phyloP scores from a whole-genome alignment of 1,140 invertebrate genomes.

The Drosophila setifemur region DNA sequence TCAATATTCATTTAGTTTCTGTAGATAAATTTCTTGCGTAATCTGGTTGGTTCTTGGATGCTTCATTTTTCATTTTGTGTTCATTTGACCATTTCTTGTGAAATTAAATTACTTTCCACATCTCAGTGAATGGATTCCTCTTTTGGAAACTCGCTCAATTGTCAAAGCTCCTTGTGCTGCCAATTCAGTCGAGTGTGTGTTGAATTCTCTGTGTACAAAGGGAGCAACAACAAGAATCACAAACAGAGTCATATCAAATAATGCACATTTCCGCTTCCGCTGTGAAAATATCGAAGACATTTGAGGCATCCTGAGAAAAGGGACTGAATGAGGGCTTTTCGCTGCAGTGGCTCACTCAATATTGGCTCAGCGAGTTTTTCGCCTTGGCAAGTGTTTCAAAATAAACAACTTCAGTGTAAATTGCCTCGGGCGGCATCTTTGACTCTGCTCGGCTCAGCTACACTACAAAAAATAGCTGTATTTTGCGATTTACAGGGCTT shows the following conservation, averaged over 20 bases:
- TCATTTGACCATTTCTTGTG: neutral
- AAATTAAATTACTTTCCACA: conserved; percentile 36
- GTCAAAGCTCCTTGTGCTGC: conserved; percentile 15
- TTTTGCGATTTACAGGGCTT: too few relatives aligned
- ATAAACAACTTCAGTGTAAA: conserved; percentile 78
- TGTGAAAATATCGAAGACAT: conserved; percentile 48
- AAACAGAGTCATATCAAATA: conserved; percentile 58
- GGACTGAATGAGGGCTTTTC: neutral
- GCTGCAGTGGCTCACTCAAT: conserved; percentile 32
- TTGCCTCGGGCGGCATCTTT: conserved; percentile 53
- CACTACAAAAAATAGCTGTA: neutral
- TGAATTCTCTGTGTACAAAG: neutral
- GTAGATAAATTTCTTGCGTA: neutral
- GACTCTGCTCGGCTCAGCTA: conserved; percentile 29
- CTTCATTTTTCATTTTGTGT: conserved; percentile 1
- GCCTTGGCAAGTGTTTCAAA: conserved; percentile 68
- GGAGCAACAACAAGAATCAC: conserved; percentile 8
- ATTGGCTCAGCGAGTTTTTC: conserved; percentile 46
- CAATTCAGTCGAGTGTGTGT: conserved; percentile 22
- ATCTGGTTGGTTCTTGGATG: neutral
- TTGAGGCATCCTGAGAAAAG: neutral
- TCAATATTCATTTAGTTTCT: conserved; percentile 13
- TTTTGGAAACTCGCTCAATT: neutral
- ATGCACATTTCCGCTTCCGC: conserved; percentile 72
- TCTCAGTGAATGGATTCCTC: neutral